Evolutionary conservation across 1,140 invertebrate genomes (phyloP).

Genomic region (Anastrepha obliqua): DNA sequence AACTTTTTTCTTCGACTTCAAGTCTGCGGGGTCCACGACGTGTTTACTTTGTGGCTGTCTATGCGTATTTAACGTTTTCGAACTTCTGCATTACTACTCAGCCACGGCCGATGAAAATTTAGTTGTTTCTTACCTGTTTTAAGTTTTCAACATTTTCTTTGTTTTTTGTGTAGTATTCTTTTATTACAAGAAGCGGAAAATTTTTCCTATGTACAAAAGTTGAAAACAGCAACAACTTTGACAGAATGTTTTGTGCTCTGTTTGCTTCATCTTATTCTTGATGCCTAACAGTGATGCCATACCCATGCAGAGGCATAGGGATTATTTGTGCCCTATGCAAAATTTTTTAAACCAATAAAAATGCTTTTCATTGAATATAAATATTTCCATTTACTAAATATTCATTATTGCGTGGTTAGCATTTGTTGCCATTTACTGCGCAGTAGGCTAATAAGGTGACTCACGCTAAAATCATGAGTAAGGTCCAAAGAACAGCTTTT

Average conservation of each 20-base stretch:
- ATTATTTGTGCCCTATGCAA: neutral
- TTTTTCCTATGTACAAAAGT: slow-evolving; percentile 21
- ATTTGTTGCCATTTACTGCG: too few relatives aligned
- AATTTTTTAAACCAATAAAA: too few relatives aligned
- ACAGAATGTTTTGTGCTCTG: slow-evolving; percentile 21
- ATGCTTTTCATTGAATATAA: too few relatives aligned
- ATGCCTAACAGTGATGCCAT: neutral
- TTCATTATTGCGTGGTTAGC: too few relatives aligned
- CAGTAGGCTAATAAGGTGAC: too few relatives aligned
- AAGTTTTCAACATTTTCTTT: slow-evolving; percentile 49
- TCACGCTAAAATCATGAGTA: too few relatives aligned
- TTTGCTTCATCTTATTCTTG: slow-evolving; percentile 23
- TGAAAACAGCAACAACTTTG: slow-evolving; percentile 44
- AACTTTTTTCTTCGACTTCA: neutral
- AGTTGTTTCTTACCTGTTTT: slow-evolving; percentile 26
- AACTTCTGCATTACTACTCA: slow-evolving; percentile 3
- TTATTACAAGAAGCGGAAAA: slow-evolving; percentile 34
- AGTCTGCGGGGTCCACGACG: neutral
- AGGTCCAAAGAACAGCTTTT: too few relatives aligned
- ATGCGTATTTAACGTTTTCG: slow-evolving; percentile 1
- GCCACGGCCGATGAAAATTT: slow-evolving; percentile 25
- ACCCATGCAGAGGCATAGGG: neutral
- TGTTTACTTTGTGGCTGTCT: neutral
- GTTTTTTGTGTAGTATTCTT: slow-evolving; percentile 9
- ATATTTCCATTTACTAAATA: too few relatives aligned